A percentile compares a stretch with the other conserved stretches of the same genome.
Evolutionary conservation across 2,888 invertebrate species (phyloP).

Genomic region (Luperina nickerlii): DNA sequence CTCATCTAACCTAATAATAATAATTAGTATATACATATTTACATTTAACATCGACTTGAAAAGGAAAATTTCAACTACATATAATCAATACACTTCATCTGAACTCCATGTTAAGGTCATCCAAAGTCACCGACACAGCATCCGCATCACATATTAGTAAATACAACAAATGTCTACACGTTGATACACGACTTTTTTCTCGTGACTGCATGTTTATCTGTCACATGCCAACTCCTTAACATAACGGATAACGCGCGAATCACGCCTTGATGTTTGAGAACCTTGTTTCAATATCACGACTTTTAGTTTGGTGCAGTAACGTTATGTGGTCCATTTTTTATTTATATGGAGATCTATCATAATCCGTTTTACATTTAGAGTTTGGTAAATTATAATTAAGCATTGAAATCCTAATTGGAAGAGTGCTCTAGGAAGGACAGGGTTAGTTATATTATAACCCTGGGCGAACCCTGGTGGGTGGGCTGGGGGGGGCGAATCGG

Average conservation of each 20-base stretch:
- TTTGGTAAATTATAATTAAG: not conserved
- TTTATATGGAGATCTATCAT: too few species aligned
- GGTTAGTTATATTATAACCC: too few species aligned
- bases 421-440: too few species aligned
- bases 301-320: conserved; percentile 20
- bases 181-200: conserved; percentile 48
- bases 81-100: not conserved
- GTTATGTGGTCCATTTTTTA: conserved; percentile 15
- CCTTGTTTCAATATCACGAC: conserved; percentile 65
- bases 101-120: conserved; percentile 3
- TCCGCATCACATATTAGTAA: conserved; percentile 28
- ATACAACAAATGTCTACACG: conserved; percentile 34
- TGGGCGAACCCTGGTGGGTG: too few species aligned
- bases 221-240: conserved; percentile 50
- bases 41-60: not conserved
- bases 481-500: too few species aligned
- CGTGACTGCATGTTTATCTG: conserved; percentile 65
- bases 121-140: conserved; percentile 5
- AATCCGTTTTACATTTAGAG: not conserved
- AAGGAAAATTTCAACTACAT: not conserved
- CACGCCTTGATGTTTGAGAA: conserved; percentile 67
- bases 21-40: too few species aligned
- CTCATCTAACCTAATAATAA: too few species aligned
- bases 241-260: conserved; percentile 62
- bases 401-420: too few species aligned